These are phyloP conservation scores for Aricia artaxerxes DNA, from an alignment of 2,888 invertebrate species.

Conservation along the genomic window DNA sequence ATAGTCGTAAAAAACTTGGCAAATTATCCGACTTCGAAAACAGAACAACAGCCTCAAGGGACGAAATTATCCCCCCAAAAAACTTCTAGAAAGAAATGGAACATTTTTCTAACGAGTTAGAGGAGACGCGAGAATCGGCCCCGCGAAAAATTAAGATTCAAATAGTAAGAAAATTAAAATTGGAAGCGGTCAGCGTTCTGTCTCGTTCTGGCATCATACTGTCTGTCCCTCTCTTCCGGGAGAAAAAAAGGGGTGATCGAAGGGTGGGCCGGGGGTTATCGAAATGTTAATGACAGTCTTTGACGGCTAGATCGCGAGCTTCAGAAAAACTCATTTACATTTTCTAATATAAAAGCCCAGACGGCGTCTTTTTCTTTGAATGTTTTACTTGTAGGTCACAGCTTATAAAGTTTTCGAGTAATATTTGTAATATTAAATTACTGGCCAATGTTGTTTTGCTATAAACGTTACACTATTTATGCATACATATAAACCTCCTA, in stretches of 20 bases:
- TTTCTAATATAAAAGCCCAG: slow-evolving; percentile 36
- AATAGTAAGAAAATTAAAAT: slow-evolving; percentile 81
- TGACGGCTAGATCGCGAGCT: slow-evolving; percentile 42
- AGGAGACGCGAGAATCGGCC: slow-evolving; percentile 56
- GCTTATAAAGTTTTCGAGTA: neutral
- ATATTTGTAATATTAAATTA: neutral
- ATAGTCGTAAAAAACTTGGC: slow-evolving; percentile 18
- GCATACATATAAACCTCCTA: too few relatives aligned
- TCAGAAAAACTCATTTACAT: slow-evolving; percentile 42
- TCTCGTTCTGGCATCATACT: slow-evolving; percentile 50
- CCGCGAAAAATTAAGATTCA: slow-evolving; percentile 80
- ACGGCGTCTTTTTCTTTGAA: neutral
- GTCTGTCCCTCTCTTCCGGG: slow-evolving; percentile 42
- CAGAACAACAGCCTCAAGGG: slow-evolving; percentile 35
- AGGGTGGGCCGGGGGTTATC: slow-evolving; percentile 50
- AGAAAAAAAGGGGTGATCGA: slow-evolving; percentile 66
- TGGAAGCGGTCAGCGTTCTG: slow-evolving; percentile 66
- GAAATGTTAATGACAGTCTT: slow-evolving; percentile 64
- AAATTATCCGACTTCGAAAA: slow-evolving; percentile 30
- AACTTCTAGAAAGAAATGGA: slow-evolving; percentile 58
- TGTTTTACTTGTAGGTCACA: neutral
- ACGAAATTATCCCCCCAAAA: slow-evolving; percentile 49
- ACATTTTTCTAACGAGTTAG: slow-evolving; percentile 44
- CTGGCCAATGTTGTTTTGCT: too few relatives aligned
- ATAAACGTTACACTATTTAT: too few relatives aligned